phyloP scores from a whole-genome alignment of 2,113 vertebrate species.

The Rhinolophus ferrumequinum region DNA sequence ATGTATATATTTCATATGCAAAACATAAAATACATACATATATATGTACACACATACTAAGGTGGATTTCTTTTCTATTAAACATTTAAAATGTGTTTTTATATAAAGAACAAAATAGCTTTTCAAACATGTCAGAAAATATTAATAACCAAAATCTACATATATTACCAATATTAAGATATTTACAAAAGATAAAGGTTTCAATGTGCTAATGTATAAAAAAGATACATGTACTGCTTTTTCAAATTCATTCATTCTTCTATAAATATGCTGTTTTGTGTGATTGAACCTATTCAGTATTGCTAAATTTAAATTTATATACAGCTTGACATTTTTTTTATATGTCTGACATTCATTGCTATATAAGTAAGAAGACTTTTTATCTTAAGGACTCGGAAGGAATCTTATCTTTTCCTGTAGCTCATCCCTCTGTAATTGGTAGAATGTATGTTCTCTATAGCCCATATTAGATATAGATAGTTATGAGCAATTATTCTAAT shows the following conservation, averaged over 20 bases:
- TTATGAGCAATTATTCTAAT: conserved; percentile 67
- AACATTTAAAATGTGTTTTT: not conserved
- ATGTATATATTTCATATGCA: not conserved
- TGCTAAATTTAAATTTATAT: not conserved
- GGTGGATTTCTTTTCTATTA: not conserved
- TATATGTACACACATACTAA: not conserved
- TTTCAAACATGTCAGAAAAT: not conserved
- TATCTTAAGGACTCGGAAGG: not conserved
- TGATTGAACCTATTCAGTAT: not conserved
- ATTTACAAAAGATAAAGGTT: not conserved
- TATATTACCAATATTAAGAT: not conserved
- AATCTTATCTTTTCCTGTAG: not conserved
- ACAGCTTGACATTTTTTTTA: not conserved
- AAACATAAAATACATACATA: not conserved
- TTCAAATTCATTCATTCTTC: not conserved
- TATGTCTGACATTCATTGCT: not conserved
- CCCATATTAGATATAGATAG: not conserved
- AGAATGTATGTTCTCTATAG: conserved; percentile 70
- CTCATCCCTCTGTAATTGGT: not conserved
- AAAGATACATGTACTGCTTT: not conserved
- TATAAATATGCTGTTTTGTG: not conserved
- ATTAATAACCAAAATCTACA: not conserved
- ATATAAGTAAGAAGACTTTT: not conserved
- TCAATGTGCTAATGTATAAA: not conserved
- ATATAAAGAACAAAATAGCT: not conserved